Percentiles rank a stretch among this genome's conserved stretches.
phyloP scores from a whole-genome alignment of 2,888 invertebrate species.

The Gibbula magus region DNA sequence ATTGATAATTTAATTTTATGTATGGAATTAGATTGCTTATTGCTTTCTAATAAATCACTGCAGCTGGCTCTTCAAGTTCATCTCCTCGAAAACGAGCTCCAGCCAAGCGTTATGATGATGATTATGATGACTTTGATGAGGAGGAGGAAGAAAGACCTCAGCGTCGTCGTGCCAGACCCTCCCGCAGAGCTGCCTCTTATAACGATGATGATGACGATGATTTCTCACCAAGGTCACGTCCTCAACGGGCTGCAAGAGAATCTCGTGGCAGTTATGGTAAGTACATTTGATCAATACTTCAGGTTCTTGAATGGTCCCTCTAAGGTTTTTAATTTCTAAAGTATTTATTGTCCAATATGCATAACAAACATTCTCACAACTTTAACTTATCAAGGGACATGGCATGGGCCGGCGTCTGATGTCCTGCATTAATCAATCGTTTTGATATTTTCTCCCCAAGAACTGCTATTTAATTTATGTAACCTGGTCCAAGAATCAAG shows the following conservation, averaged over 20 bases:
- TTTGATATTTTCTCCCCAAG: too few relatives aligned
- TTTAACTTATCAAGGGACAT: too few relatives aligned
- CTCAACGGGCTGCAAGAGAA: slow-evolving; percentile 57
- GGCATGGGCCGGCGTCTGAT: too few relatives aligned
- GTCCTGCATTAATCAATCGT: too few relatives aligned
- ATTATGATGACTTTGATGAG: slow-evolving; percentile 25
- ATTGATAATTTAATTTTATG: too few relatives aligned
- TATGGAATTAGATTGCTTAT: too few relatives aligned
- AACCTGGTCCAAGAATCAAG: too few relatives aligned
- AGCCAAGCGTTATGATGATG: neutral
- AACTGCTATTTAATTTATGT: too few relatives aligned
- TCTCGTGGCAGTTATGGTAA: slow-evolving; percentile 64
- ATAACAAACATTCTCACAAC: too few relatives aligned
- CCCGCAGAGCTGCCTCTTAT: slow-evolving; percentile 7
- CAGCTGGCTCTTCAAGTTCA: neutral
- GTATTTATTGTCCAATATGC: too few relatives aligned
- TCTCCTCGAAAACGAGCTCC: slow-evolving; percentile 2
- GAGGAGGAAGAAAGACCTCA: slow-evolving; percentile 13
- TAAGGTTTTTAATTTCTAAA: too few relatives aligned
- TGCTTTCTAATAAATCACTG: too few relatives aligned
- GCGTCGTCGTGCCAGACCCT: slow-evolving; percentile 17
- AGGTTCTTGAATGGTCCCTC: neutral
- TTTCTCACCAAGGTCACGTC: slow-evolving; percentile 34
- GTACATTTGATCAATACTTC: neutral
- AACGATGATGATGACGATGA: slow-evolving; percentile 34